Percentiles rank a stretch among this genome's conserved stretches.
phyloP scores from a whole-genome alignment of 2,797 vertebrate species.

The Bufotes viridis region DNA sequence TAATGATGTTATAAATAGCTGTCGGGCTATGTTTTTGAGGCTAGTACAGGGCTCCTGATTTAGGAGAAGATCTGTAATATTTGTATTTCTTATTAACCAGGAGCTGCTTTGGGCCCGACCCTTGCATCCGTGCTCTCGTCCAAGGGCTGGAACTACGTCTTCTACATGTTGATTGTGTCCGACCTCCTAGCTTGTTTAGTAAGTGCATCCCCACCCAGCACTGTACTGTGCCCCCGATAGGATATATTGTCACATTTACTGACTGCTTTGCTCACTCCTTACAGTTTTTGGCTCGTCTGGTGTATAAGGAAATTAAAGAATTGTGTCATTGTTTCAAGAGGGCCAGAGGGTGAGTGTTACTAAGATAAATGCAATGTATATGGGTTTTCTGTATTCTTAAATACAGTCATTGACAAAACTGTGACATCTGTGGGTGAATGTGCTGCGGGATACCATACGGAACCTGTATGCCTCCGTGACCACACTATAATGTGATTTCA shows the following conservation, averaged over 20 bases:
- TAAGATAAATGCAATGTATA: neutral
- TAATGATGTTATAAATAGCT: too few relatives aligned
- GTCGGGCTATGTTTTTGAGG: too few relatives aligned
- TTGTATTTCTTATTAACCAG: slow-evolving; percentile 68
- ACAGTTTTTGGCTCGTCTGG: slow-evolving; percentile 88
- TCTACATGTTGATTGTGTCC: slow-evolving; percentile 94
- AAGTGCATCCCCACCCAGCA: slow-evolving; percentile 61
- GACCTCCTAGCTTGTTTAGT: slow-evolving; percentile 92
- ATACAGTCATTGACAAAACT: neutral
- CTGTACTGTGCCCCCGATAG: neutral
- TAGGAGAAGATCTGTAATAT: too few relatives aligned
- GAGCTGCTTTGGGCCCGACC: slow-evolving; percentile 91
- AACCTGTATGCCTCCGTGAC: too few relatives aligned
- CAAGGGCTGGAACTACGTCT: slow-evolving; percentile 93
- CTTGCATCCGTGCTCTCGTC: slow-evolving; percentile 91
- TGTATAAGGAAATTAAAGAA: slow-evolving; percentile 85
- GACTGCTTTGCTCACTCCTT: slow-evolving; percentile 32
- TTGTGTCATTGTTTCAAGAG: slow-evolving; percentile 77
- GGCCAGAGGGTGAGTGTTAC: slow-evolving; percentile 77
- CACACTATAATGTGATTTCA: too few relatives aligned
- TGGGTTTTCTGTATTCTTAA: neutral
- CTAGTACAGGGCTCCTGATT: too few relatives aligned
- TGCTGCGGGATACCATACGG: too few relatives aligned
- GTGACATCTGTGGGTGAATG: too few relatives aligned
- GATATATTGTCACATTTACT: neutral